Evolutionary conservation across 2,113 vertebrate genomes (phyloP).

Genomic region (Gallinago paraguaiae): DNA sequence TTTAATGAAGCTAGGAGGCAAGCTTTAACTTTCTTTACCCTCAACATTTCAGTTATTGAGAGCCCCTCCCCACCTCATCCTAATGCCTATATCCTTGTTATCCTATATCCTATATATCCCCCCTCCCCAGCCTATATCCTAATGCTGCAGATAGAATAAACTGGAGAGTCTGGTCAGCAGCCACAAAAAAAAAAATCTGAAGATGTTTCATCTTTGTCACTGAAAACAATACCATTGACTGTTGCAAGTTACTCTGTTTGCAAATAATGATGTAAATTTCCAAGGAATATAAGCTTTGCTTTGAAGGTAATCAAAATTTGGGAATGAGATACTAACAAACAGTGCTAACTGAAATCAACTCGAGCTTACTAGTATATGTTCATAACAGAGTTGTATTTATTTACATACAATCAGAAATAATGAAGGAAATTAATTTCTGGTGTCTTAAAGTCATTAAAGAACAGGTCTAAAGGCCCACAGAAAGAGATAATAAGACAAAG

Average conservation of each 20-base stretch:
- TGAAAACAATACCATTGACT: background rate
- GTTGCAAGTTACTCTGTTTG: background rate
- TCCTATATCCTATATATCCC: too few relatives aligned
- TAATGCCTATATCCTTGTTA: too few relatives aligned
- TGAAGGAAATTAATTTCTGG: background rate
- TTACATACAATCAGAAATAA: background rate
- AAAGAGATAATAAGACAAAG: background rate
- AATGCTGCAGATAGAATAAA: fast-evolving
- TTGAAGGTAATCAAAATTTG: background rate
- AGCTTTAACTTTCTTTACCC: background rate
- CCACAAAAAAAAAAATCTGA: background rate
- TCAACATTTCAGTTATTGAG: background rate
- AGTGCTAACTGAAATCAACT: background rate
- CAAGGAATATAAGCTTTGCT: background rate
- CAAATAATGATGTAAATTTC: background rate
- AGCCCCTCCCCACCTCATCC: fast-evolving
- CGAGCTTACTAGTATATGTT: background rate
- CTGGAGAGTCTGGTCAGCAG: too few relatives aligned
- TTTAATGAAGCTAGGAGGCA: background rate
- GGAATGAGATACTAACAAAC: background rate
- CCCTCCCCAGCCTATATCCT: too few relatives aligned
- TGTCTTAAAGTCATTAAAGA: background rate
- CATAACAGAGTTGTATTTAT: background rate
- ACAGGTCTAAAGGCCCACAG: background rate
- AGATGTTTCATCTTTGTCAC: background rate